These are phyloP conservation scores for Zonotrichia leucophrys DNA, from an alignment of 2,113 vertebrate genomes.

Conservation along the genomic window DNA sequence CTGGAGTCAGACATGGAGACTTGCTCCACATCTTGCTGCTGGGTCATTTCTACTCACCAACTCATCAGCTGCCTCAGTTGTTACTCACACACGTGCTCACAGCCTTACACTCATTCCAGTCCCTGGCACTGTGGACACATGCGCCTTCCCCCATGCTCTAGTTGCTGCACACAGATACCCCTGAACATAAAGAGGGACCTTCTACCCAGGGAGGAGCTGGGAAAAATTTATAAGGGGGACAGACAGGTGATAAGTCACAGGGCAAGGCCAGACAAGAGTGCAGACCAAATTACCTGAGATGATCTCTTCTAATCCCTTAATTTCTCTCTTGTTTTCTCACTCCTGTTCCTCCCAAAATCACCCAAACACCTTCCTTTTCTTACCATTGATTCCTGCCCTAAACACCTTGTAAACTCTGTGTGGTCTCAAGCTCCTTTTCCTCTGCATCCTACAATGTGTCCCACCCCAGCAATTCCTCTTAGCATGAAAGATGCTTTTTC, in stretches of 20 bases:
- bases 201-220: neutral
- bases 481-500: neutral
- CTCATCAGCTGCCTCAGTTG: too few species aligned
- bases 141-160: rapidly evolving
- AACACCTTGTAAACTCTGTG: neutral
- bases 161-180: neutral
- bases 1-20: neutral
- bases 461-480: neutral
- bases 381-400: neutral
- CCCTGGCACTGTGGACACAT: rapidly evolving
- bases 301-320: neutral
- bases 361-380: neutral
- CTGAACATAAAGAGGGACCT: neutral
- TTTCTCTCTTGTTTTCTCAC: neutral
- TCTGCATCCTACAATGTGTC: neutral
- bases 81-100: rapidly evolving
- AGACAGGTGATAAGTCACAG: neutral
- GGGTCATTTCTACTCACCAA: neutral
- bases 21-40: neutral
- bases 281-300: neutral
- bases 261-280: neutral
- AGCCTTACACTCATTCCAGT: neutral
- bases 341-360: neutral
- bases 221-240: neutral
- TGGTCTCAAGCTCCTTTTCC: neutral